Percentiles rank a stretch among this genome's conserved stretches.
These are phyloP conservation scores for Drosophila limbata DNA, from an alignment of 2,888 invertebrate species.

Conservation along the genomic window DNA sequence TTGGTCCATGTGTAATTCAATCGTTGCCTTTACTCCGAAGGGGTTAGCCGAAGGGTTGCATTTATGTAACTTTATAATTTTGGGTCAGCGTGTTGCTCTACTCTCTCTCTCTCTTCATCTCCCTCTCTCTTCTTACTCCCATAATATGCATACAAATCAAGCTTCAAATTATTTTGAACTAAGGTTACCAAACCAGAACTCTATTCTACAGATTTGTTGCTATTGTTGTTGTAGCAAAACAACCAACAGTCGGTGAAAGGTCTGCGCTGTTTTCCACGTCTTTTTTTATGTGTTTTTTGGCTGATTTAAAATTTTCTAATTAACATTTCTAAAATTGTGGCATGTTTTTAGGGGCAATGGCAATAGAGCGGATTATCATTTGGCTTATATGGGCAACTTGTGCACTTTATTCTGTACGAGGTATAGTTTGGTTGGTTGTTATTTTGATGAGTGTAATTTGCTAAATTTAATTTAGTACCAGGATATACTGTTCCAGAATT, in stretches of 20 bases:
- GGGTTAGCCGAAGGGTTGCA: constrained; percentile 70
- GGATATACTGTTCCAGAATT: neutral
- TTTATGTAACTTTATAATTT: constrained; percentile 77
- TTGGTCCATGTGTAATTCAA: constrained; percentile 62
- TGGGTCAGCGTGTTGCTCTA: constrained; percentile 62
- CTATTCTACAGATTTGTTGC: constrained; percentile 23
- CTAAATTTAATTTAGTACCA: neutral
- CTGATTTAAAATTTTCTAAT: constrained; percentile 42
- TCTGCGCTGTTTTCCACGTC: constrained; percentile 26
- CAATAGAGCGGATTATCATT: neutral
- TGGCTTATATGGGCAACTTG: neutral
- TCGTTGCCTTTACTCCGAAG: constrained; percentile 26
- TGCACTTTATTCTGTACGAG: neutral
- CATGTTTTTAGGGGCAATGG: constrained; percentile 9
- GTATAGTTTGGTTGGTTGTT: no score
- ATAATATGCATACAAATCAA: constrained; percentile 56
- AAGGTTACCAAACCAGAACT: constrained; percentile 21
- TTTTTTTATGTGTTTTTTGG: constrained; percentile 23
- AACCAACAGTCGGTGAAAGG: constrained; percentile 44
- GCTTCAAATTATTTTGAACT: constrained; percentile 69
- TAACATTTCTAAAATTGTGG: constrained; percentile 45
- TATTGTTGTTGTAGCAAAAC: constrained; percentile 21
- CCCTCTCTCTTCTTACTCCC: constrained; percentile 23
- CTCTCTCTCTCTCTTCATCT: constrained; percentile 19
- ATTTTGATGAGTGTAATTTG: neutral